These are phyloP conservation scores for Torymus tubicola DNA, from an alignment of 2,888 invertebrate species.

Conservation along the genomic window DNA sequence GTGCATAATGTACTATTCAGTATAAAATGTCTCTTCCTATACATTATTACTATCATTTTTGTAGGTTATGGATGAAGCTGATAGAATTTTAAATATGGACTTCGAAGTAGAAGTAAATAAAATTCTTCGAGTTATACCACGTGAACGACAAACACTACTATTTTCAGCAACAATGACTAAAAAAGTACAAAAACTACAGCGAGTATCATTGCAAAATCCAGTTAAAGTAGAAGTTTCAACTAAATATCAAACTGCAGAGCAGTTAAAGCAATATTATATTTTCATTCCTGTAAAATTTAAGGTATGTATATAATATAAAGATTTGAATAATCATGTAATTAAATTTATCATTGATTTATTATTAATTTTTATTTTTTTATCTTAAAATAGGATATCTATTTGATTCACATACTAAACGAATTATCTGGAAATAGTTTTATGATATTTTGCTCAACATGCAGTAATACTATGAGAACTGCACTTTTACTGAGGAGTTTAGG, in stretches of 20 bases:
- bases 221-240: constrained; percentile 97
- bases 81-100: constrained; percentile 98
- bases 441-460: constrained; percentile 97
- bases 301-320: constrained; percentile 77
- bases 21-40: too few relatives aligned
- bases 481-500: constrained; percentile 93
- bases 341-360: constrained; percentile 12
- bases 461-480: constrained; percentile 92
- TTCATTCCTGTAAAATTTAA: constrained; percentile 98
- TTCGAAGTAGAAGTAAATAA: constrained; percentile 99
- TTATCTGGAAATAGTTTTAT: constrained; percentile 96
- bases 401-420: constrained; percentile 96
- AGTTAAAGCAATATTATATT: constrained; percentile 94
- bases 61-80: constrained; percentile 99
- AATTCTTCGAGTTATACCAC: constrained; percentile 93
- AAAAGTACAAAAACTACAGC: constrained; percentile 95
- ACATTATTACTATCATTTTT: constrained; percentile 21
- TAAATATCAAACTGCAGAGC: constrained; percentile 98
- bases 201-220: constrained; percentile 95
- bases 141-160: constrained; percentile 92
- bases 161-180: constrained; percentile 99
- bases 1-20: too few relatives aligned
- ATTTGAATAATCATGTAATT: constrained; percentile 13
- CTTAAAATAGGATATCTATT: constrained; percentile 90
- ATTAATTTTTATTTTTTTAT: constrained; percentile 59